Evolutionary conservation across 2,113 vertebrate species (phyloP), one percentile per base, ranked within the genome.

Genomic region (Micronisus gabar): DNA sequence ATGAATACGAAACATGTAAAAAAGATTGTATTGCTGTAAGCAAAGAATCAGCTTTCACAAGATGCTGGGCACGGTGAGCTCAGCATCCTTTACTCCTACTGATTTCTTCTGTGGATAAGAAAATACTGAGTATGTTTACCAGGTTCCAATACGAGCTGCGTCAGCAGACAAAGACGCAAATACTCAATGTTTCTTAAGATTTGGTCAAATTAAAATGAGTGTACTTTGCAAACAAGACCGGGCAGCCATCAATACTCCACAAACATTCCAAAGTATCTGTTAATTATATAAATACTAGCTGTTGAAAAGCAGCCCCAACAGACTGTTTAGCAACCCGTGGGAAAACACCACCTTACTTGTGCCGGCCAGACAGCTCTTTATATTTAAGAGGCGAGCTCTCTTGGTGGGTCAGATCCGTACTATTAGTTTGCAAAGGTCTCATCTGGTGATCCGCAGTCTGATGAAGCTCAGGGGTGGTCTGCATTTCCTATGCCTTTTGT

Each of bases 101-200:
- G 18, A 72, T 53, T 86, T 67, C 59, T 82, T 34, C 73, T 48
- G 23, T 29, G 21, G 27, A 18, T 13, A 38, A 14, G 34, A 79
- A 91, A 91, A 79, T 29, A 59, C 32, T 48, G 27, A 20, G 41
- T 30, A 73, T 36, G 20, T 72, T 89, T 68, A 74, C 32, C 70
- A 41, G 43, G 66, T 91, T 81, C 52, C 41, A 48, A 36, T 40
- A 62, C 0, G 3, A 95, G 61, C 68, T 48, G 56, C 1, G 4
- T 86, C 88, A 95, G 66, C 88, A 94, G 76, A 67, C 48, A 43
- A 41, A 68, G 53, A 17, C 0, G 4, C 81, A 94, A 94, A 92
- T 94, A 79, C 94, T 96, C 78, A 61, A 91, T 8, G 25, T 63
- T 86, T 88, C 95, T 92, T 63, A 87, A 94, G 88, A 91, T 71